phyloP scores from a whole-genome alignment of 2,888 invertebrate species.

The Lasioglossum vierecki region DNA sequence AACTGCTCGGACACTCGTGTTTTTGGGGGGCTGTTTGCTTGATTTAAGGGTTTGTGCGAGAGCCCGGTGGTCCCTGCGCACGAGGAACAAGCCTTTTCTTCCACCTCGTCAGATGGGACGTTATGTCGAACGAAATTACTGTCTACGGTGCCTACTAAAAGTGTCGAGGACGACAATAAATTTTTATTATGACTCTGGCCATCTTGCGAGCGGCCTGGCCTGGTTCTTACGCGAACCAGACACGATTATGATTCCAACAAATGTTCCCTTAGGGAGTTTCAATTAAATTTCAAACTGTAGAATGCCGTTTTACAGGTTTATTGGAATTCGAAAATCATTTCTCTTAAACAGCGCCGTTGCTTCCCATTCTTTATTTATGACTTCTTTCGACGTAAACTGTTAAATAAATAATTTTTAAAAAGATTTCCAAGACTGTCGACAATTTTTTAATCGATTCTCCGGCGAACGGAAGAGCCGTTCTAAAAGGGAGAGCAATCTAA shows the following conservation, averaged over 20 bases:
- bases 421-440: neutral
- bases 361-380: neutral
- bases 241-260: slow-evolving; percentile 1
- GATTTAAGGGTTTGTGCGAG: slow-evolving; percentile 73
- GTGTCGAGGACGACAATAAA: slow-evolving; percentile 36
- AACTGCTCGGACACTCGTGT: slow-evolving; percentile 71
- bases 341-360: neutral
- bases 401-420: neutral
- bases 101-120: slow-evolving; percentile 43
- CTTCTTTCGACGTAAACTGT: neutral
- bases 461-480: neutral
- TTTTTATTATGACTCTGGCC: slow-evolving; percentile 28
- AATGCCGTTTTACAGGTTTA: neutral
- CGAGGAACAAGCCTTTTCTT: slow-evolving; percentile 73
- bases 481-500: neutral
- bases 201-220: neutral
- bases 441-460: neutral
- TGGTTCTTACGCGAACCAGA: neutral
- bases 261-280: neutral
- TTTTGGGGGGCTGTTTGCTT: slow-evolving; percentile 77
- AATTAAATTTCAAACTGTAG: neutral
- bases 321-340: neutral
- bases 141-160: slow-evolving; percentile 28
- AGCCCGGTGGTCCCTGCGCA: slow-evolving; percentile 64
- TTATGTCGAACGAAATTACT: slow-evolving; percentile 40